Evolutionary conservation across 2,797 vertebrate genomes (phyloP), one percentile per base, ranked within the genome.

Genomic region (Gallinago stenura): DNA sequence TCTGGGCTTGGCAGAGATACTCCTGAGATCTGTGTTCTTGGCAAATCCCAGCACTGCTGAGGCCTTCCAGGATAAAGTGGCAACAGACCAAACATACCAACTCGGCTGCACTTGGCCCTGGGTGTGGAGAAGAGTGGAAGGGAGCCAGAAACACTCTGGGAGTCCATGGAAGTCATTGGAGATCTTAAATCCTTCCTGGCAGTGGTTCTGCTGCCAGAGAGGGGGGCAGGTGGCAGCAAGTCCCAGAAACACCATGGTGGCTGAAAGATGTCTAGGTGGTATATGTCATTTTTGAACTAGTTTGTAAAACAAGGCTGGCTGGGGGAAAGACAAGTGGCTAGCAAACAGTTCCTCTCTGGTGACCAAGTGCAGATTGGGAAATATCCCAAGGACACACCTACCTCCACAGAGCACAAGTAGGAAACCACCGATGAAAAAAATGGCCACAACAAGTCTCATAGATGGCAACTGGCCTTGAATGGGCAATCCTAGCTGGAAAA

Each of bases 11-110:
- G 94, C 90, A 96, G 80, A 82, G 50, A 24, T 0, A 0, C 69
- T 90, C 65, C 76, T 9, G 50, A 91, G 88, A 95, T 88, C 70
- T 10, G 2, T 76, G 77, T 57, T 95, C 88, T 78, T 95, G 94
- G 92, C 94, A 97, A 88, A 87, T 43, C 65, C 89, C 83, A 69
- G 72, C 69, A 31, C 26, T 0, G 1, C 64, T 13, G 1, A 93
- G 78, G 66, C 54, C 95, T 96, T 96, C 94, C 93, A 94, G 91
- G 92, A 97, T 90, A 69, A 94, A 88, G 88, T 82, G 92, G 92
- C 82, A 85, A 56, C 0, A 0, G 70, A 66, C n/a, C 94, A 95
- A 93, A 77, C 25, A 14, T 31, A 73, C 62, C 43, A 1, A 69
- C 65, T 90, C 46, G 88, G 85, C 76, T 57, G 66, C 72, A 33